Conservation (phyloP, 2,888 invertebrate species). For the Drosophila formosana region DNA sequence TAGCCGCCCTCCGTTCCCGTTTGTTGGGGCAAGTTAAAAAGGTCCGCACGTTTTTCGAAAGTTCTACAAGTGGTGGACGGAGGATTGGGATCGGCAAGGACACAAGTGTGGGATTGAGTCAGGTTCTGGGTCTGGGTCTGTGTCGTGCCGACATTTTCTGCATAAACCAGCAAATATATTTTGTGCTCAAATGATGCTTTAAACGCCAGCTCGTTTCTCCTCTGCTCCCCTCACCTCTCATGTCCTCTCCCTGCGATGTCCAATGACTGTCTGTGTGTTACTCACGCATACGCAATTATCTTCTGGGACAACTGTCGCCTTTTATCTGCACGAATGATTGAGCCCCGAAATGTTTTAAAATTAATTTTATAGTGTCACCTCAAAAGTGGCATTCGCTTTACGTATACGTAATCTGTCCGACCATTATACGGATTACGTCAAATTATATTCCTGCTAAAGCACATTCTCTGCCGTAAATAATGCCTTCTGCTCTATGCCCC, state of each 20-base stretch:
- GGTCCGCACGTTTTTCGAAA: constrained; percentile 71
- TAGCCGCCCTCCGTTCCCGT: constrained; percentile 50
- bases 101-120: not conserved
- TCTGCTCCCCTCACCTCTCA: not conserved
- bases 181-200: constrained; percentile 75
- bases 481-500: constrained; percentile 10
- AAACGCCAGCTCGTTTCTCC: constrained; percentile 48
- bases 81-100: constrained; percentile 34
- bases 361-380: constrained; percentile 73
- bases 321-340: constrained; percentile 77
- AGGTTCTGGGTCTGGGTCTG: constrained; percentile 11
- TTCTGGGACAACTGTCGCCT: constrained; percentile 73
- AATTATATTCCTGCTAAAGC: constrained; percentile 23
- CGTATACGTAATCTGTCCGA: constrained; percentile 51
- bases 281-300: constrained; percentile 73
- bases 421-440: constrained; percentile 49
- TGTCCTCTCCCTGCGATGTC: not conserved
- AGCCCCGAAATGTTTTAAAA: constrained; percentile 68
- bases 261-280: constrained; percentile 21
- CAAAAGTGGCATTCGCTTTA: constrained; percentile 29
- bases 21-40: constrained; percentile 58
- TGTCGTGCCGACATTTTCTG: constrained; percentile 47
- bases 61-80: constrained; percentile 70
- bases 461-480: constrained; percentile 22
- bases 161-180: constrained; percentile 67